Base-by-base conservation (phyloP, 2,797 vertebrate species). In the Taeniopygia guttata region DNA sequence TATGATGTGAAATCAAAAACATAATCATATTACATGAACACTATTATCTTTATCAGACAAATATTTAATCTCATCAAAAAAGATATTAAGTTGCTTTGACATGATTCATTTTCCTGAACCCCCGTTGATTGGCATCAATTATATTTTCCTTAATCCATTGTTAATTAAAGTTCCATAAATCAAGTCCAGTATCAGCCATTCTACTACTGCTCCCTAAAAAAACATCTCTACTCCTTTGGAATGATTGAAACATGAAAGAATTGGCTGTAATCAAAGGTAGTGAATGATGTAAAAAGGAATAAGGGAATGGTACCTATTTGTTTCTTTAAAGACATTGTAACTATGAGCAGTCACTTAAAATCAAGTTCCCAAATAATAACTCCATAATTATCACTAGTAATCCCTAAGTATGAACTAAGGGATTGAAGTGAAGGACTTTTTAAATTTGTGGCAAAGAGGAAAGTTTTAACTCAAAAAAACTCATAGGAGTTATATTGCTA, bases 11-110 rank as follows among this genome's bases (percentile, higher is more conserved):
- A 88, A 94, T 91, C 59, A 93, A 66, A 95, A 91, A 62, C 60
- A 73, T 93, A 91, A 95, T 94, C 40, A 5, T 73, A 86, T 93
- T 94, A 89, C 85, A 87, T 26, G 79, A 94, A 69, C n/a, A 56
- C 15, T 87, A 48, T 84, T 94, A 81, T 94, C 76, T 93, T 94
- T 91, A 93, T 75, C 85, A 94, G 58, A 73, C 66, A 94, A 93
- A 90, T 91, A 94, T 93, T 92, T 91, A 75, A 94, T 86, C 85
- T 86, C 83, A 88, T 94, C 16, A 84, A 85, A 94, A 89, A 93
- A 86, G 56, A 90, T 90, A 94, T 58, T 77, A 90, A 93, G 55
- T 94, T 93, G 75, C 18, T 91, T 91, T 90, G 90, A 90, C 76
- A 25, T 51, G 15, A 93, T 93, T 85, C 5, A 86, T 94, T 91